Evolutionary conservation across 1,140 invertebrate species (phyloP), one percentile per base, ranked within the genome.

Genomic region (Aplysia californica): DNA sequence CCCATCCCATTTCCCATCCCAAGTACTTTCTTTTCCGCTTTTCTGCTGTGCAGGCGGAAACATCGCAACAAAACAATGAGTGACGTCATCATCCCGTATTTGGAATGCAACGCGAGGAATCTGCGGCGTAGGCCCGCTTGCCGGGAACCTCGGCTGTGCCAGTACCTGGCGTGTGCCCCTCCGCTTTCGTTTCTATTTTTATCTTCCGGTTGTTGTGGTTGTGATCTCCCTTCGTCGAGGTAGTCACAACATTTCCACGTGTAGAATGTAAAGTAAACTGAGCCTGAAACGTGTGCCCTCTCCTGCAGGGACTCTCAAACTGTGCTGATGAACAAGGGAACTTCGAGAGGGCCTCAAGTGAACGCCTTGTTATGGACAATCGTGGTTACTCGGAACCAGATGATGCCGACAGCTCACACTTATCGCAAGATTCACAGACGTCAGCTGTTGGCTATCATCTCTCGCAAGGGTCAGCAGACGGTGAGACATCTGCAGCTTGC

Each of bases 101-200:
- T 86, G 85, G 83, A 84, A 85, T 82, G 83, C 79, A 83, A 82
- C 84, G 83, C 79, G 72, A 83, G 80, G 84, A 86, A 86, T 86
- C 84, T 72, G 55, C 55, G 66, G 23, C 20, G 36, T 31, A 31
- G 39, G 35, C 41, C 38, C 59, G 18, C 23, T 21, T 69, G 66
- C 73, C 39, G 76, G 44, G 64, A 76, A 68, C 61, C 59, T 75
- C 35, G 77, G 84, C 84, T 84, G 79, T 84, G 80, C 77, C 73
- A 74, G 33, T 44, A 70, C 59, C 33, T 78, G 66, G 23, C 29
- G 29, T 56, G 38, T 75, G 35, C 73, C 82, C 82, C 81, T 75
- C 79, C 55, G 79, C 76, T 33, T n/a, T 36, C 1, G 36, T 39
- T 75, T 65, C 67, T 79, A 80, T 78, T 77, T 81, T 78, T 81